Evolutionary conservation across 2,888 invertebrate genomes (phyloP), one percentile per base, ranked within the genome.

Genomic region (Cheilosia scutellata): DNA sequence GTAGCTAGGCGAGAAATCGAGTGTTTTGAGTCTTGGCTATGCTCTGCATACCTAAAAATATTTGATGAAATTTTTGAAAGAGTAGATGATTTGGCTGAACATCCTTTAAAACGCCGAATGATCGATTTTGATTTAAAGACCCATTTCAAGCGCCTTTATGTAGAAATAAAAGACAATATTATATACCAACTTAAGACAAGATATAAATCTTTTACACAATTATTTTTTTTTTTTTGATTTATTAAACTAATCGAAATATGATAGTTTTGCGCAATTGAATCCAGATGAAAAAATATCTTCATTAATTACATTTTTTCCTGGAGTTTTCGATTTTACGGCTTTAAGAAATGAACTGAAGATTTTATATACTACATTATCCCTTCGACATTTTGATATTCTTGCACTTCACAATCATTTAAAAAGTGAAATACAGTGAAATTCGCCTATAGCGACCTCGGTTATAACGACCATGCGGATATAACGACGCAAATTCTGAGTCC

Each of bases 81-180:
- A 9, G 3, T 71, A 71, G 58, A 11, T n/a, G 49, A 58, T 49
- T 71, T 37, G 9, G 13, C 37, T n/a, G 71, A 58, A 37, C 70
- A 60, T 4, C 51, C 51, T n/a, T 51, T 53, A 53, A 72, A 72
- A 62, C 27, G 51, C 27, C 37, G 40, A 72, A 53, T 72, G 6
- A 42, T 72, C 13, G 42, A 60, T 51, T 51, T 72, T 16, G 58
- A 71, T 51, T 68, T 49, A 33, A 60, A 71, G 27, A 51, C 71
- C 11, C 25, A 40, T 9, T 60, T 62, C 16, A 72, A 51, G 29
- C 62, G 51, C 4, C 60, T 71, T 40, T 60, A 58, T 70, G 25
- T 58, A 37, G 58, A 58, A 70, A 70, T 57, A 33, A 70, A 70
- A 16, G 20, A 70, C 31, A 57, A 57, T 57, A 70, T 57, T 57